Base-by-base conservation (phyloP, 1,140 invertebrate genomes). In the Neodiprion fabricii region DNA sequence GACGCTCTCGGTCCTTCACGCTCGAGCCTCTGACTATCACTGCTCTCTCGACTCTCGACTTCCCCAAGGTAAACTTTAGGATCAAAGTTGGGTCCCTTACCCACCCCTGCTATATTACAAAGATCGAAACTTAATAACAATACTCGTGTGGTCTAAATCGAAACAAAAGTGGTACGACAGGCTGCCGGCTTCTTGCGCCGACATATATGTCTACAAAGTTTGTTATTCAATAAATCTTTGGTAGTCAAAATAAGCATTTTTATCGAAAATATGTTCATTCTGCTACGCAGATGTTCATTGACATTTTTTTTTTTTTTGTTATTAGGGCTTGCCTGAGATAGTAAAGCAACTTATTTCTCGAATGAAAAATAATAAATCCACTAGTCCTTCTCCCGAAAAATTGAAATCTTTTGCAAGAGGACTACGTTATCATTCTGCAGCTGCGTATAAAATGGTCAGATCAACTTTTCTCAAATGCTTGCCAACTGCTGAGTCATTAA, bases 391-490 rank as follows among this genome's bases (percentile, higher is more conserved):
- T 76, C 74, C 77, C 1, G 12, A 17, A 9, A 0, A 72, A 1
- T 48, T 78, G 9, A 74, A 72, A 70, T 72, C 48, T 53, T 78
- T 78, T 65, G 77, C 77, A 9, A 69, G 74, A 47, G 17, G 65
- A n/a, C 67, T 78, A 2, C 74, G 74, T 67, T 78, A 72, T 67
- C 72, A 77, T 69, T 77, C 74, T 28, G 67, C 71, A 0, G 77
- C 74, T 75, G 71, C 76, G 8, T 73, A 75, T 73, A 70, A 77
- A 50, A 50, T 71, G 11, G 74, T 73, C 5, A 66, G 77, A 70
- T 0, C 17, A 8, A 74, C 47, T 75, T 78, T 78, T 70, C 70
- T 74, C 49, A 78, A 78, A 23, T 78, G 77, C 53, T 72, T 78
- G 49, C 74, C 77, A 21, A 74, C 65, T 50, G 70, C 48, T 4